Evolutionary conservation across 2,797 vertebrate genomes (phyloP), one percentile per base, ranked within the genome.

Genomic region (Tiaroga cobitis): DNA sequence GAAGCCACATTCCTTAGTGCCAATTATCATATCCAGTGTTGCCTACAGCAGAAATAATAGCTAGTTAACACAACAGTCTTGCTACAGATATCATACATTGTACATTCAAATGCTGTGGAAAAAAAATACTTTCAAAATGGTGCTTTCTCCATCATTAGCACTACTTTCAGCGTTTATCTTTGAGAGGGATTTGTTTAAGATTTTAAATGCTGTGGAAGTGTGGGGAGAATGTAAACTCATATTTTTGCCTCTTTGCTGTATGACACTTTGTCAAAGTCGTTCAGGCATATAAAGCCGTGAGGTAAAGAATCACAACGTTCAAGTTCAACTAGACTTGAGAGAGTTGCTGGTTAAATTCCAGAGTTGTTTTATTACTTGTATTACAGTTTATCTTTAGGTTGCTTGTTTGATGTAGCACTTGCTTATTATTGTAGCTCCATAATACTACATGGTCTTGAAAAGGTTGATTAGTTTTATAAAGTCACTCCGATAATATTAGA

Each of bases 21-120:
- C 72, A 56, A 37, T 67, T 18, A 65, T 83, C 59, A 29, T 37
- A 83, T 75, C 24, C 41, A 75, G 56, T 83, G 41, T 83, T 26
- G 11, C 79, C 21, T 56, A 81, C 32, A 39, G 26, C 46, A 81
- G 32, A 18, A 32, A 79, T 63, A 29, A 46, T 61, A 72, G n/a
- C 51, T 61, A 8, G 43, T 37, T 41, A 41, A 24, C 29, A 19
- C 9, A 77, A 56, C 51, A 54, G 65, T 70, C 5, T 69, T 70
- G 67, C 46, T 80, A 29, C 8, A 65, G 21, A 51, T 32, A 43
- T 2, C 39, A 74, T 19, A 65, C 8, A 56, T 43, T n/a, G 43
- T 75, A 83, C 56, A 65, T 73, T 81, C 65, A 81, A 81, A 81
- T 56, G 46, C 49, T 81, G 78, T 68, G 26, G 15, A 32, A 49